Percentiles rank a stretch among this genome's conserved stretches.
Conservation (phyloP, 1,140 invertebrate genomes). For the Drosophila truncata region DNA sequence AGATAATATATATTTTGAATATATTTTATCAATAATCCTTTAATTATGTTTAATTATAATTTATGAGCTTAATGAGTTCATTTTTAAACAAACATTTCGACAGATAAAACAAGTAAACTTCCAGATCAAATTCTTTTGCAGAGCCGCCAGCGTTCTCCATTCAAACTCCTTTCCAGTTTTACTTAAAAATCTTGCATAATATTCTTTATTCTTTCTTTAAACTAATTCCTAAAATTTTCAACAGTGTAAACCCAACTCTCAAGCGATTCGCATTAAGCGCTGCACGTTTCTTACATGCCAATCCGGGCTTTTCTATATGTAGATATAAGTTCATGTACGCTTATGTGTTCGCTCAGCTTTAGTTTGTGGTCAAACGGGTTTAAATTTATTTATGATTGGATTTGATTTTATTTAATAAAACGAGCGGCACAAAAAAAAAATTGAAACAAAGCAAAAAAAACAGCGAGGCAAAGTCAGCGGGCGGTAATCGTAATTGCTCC, state of each 20-base stretch:
- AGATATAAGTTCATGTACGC: conserved; percentile 48
- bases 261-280: conserved; percentile 63
- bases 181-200: not conserved
- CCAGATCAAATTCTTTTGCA: not conserved
- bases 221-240: conserved; percentile 11
- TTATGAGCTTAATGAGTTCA: not conserved
- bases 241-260: conserved; percentile 5
- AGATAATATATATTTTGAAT: no score
- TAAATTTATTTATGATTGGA: conserved; percentile 83
- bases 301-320: conserved; percentile 68
- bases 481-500: conserved; percentile 74
- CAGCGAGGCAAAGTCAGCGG: conserved; percentile 66
- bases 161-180: not conserved
- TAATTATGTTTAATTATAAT: not conserved
- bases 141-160: not conserved
- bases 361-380: conserved; percentile 79
- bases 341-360: conserved; percentile 38
- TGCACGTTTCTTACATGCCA: conserved; percentile 81
- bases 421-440: conserved; percentile 40
- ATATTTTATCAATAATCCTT: not conserved
- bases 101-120: not conserved
- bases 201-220: not conserved
- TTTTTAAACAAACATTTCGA: not conserved
- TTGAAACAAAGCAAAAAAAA: conserved; percentile 2
- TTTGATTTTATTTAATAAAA: conserved; percentile 82